Evolutionary conservation across 2,797 vertebrate species (phyloP), one percentile per base, ranked within the genome.

Genomic region (Serranus cabrilla): DNA sequence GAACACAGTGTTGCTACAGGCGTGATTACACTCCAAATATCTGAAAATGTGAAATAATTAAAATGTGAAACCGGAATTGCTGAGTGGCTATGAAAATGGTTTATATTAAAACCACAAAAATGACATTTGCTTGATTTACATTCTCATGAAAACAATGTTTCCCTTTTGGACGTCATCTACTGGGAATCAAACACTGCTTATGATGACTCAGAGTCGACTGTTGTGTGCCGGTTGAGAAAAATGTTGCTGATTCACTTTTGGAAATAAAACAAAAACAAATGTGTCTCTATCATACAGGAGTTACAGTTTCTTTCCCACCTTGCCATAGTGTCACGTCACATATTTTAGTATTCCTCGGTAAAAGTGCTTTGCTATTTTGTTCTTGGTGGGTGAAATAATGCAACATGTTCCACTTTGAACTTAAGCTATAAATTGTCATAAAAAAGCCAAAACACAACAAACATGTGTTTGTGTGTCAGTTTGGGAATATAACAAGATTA

Each of bases 21-120:
- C 54, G 72, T 79, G 17, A 45, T 49, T 77, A 45, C 42, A 80
- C 56, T 47, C 39, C 52, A 55, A 59, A 67, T 66, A 74, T 56
- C 27, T 31, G 27, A 31, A 31, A 31, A 31, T 31, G 27, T 31
- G 27, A 6, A 34, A 8, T 34, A 34, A 34, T 34, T 34, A 7
- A 34, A 34, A 34, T 59, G 25, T 65, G 17, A 66, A 58, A 62
- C 40, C 34, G 16, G 23, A 34, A 55, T 61, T n/a, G 27, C 4
- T 27, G 21, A 52, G 66, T 16, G 20, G 47, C 37, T 9, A 62
- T 37, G 55, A 31, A 39, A 71, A 75, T 27, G 11, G 20, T 66
- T 54, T 13, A 9, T 60, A 43, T 64, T 14, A 16, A 34, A 66
- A 65, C 17, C 7, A 25, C 12, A 45, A 64, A 45, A 58, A 23